Evolutionary conservation across 2,113 vertebrate species (phyloP).

Genomic region (Pollachius pollachius): DNA sequence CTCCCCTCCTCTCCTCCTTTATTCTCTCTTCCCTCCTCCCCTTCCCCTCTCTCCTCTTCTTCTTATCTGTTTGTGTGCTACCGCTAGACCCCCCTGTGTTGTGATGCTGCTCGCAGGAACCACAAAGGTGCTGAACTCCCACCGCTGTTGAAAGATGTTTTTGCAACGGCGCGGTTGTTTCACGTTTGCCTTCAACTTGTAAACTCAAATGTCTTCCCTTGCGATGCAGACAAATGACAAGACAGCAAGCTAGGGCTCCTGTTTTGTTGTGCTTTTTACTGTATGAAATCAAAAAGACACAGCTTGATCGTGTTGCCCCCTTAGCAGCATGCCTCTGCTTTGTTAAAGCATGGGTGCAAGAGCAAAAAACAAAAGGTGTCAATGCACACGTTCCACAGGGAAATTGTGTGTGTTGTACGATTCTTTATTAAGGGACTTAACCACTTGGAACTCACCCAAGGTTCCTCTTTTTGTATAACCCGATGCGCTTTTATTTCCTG

Average conservation of each 20-base stretch:
- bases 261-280: constrained; percentile 62
- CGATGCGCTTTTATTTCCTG: too few relatives aligned
- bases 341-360: constrained; percentile 49
- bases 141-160: constrained; percentile 61
- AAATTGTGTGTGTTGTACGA: constrained; percentile 33
- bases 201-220: constrained; percentile 45
- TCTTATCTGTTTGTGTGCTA: constrained; percentile 50
- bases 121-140: constrained; percentile 65
- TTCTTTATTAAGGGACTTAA: constrained; percentile 17
- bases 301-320: constrained; percentile 62
- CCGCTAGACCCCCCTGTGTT: constrained; percentile 30
- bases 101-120: constrained; percentile 53
- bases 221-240: constrained; percentile 50
- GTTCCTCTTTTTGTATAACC: constrained; percentile 22
- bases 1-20: constrained; percentile 21
- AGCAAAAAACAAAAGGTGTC: constrained; percentile 53
- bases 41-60: too few relatives aligned
- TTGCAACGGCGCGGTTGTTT: constrained; percentile 42
- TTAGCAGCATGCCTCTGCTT: constrained; percentile 65
- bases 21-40: too few relatives aligned
- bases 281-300: constrained; percentile 63
- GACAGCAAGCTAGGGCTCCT: constrained; percentile 45
- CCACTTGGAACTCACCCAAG: constrained; percentile 41
- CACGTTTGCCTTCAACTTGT: constrained; percentile 48
- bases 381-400: constrained; percentile 47